Evolutionary conservation across 64 coral and sea anemone species (phyloP).

Genomic region (Cladopsammia gracilis): DNA sequence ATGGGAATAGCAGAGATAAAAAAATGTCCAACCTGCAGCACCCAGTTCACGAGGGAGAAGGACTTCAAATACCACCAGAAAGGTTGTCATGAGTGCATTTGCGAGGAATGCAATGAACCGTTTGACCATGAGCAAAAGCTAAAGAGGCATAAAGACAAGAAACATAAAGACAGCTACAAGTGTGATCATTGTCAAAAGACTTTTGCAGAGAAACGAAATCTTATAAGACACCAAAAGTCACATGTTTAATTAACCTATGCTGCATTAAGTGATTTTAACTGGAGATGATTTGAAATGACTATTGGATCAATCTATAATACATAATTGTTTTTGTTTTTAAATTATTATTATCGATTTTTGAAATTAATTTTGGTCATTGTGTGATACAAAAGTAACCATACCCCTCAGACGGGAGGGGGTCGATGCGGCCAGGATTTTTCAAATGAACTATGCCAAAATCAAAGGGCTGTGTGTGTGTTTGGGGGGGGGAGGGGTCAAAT

Average conservation of each 20-base stretch:
- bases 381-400: too few species aligned
- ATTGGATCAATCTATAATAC: too few species aligned
- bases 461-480: too few species aligned
- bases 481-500: too few species aligned
- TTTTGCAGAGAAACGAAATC: slow-evolving; percentile 70
- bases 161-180: slow-evolving; percentile 46
- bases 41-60: slow-evolving; percentile 34
- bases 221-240: slow-evolving; percentile 46
- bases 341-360: too few species aligned
- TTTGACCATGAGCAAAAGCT: slow-evolving; percentile 61
- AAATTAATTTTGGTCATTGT: too few species aligned
- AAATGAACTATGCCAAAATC: too few species aligned
- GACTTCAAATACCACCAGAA: slow-evolving; percentile 54
- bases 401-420: too few species aligned
- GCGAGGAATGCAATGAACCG: slow-evolving; percentile 51
- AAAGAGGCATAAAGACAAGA: slow-evolving; percentile 62
- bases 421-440: too few species aligned
- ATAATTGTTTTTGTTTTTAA: too few species aligned
- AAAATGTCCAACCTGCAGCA: slow-evolving; percentile 48
- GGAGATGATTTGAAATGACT: too few species aligned
- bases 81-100: slow-evolving; percentile 43
- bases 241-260: slow-evolving; percentile 5
- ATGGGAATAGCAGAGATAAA: slow-evolving; percentile 43
- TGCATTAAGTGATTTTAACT: background rate
- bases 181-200: slow-evolving; percentile 48